Conservation (phyloP, 23 tunicate species). For the Pegea sp. region DNA sequence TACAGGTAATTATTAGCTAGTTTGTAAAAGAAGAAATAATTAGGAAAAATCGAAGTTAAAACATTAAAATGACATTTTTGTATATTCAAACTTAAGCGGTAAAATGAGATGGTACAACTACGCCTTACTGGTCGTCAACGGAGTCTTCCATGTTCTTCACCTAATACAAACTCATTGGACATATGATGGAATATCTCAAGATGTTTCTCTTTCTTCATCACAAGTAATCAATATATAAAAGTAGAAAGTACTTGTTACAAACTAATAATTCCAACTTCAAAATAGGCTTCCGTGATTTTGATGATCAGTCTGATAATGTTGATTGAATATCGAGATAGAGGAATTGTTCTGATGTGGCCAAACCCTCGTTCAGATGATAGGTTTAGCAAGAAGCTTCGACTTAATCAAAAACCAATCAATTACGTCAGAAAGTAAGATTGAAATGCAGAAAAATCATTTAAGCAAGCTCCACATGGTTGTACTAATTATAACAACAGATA, state of each 20-base stretch:
- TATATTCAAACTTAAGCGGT: too few relatives aligned
- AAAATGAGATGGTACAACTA: conserved; percentile 83
- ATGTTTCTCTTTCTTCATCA: conserved; percentile 51
- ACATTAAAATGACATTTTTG: too few relatives aligned
- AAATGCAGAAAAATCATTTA: background rate
- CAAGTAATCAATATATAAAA: conserved; percentile 28
- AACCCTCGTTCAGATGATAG: conserved; percentile 61
- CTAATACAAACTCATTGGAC: conserved; percentile 95
- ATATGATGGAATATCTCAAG: conserved; percentile 86
- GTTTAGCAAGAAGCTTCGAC: conserved; percentile 43
- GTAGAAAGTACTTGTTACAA: too few relatives aligned
- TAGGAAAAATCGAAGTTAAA: too few relatives aligned
- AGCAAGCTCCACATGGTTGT: background rate
- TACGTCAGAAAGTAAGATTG: conserved; percentile 53
- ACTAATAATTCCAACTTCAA: background rate
- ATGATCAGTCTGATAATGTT: conserved; percentile 66
- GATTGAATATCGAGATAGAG: conserved; percentile 84
- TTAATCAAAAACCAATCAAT: conserved; percentile 35
- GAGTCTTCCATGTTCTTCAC: conserved; percentile 60
- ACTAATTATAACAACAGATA: conserved; percentile 12
- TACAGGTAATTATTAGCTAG: too few relatives aligned
- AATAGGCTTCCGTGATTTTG: conserved; percentile 94
- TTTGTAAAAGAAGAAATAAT: too few relatives aligned
- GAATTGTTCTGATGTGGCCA: conserved; percentile 89
- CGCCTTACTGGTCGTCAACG: conserved; percentile 52